phyloP scores from a whole-genome alignment of 2,113 vertebrate species.

The Meles meles region DNA sequence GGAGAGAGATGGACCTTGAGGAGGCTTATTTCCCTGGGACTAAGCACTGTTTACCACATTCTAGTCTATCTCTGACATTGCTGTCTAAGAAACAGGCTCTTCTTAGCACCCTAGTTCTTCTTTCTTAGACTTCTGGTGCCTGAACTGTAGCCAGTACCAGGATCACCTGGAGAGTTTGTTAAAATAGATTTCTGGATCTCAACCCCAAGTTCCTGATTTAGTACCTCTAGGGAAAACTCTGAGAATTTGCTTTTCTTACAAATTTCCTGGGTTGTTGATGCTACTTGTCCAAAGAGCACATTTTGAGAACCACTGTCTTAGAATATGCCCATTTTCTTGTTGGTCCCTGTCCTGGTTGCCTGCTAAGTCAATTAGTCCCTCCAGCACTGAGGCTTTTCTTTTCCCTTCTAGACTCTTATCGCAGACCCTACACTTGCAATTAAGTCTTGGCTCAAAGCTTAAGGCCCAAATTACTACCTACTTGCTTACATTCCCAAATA shows the following conservation, averaged over 20 bases:
- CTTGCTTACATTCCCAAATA: background rate
- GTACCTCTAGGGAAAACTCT: background rate
- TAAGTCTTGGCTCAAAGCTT: background rate
- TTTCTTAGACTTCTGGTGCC: background rate
- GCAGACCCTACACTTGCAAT: background rate
- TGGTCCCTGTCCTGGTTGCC: background rate
- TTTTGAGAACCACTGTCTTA: background rate
- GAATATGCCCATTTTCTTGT: background rate
- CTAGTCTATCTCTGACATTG: background rate
- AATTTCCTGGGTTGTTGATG: background rate
- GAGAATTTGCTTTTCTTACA: background rate
- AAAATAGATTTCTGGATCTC: background rate
- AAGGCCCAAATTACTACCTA: background rate
- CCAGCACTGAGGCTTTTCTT: background rate
- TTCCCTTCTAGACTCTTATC: background rate
- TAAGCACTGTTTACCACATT: background rate
- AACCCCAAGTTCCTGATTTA: background rate
- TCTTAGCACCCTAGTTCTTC: background rate
- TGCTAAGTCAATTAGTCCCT: background rate
- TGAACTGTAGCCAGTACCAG: background rate
- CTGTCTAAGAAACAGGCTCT: background rate
- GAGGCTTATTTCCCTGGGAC: background rate
- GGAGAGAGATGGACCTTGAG: background rate
- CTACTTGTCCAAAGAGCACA: background rate
- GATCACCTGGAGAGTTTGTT: background rate